Percentiles rank a stretch among this genome's conserved stretches.
phyloP scores from a whole-genome alignment of 2,797 vertebrate species.

The Micromesistius poutassou region DNA sequence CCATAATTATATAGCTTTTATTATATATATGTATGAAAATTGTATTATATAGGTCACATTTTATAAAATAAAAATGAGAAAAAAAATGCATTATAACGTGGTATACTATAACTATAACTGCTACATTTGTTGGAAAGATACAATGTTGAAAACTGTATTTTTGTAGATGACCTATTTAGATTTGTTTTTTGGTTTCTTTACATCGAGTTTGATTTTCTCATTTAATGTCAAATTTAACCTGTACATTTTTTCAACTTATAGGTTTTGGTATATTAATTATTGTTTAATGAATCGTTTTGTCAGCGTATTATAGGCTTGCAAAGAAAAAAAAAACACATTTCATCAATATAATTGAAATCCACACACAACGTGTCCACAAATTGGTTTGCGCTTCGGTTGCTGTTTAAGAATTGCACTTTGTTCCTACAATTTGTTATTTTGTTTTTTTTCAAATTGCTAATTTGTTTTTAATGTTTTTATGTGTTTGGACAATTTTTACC shows the following conservation, averaged over 20 bases:
- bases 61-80: conserved; percentile 43
- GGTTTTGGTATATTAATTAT: conserved; percentile 29
- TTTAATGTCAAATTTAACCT: conserved; percentile 40
- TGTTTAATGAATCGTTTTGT: conserved; percentile 35
- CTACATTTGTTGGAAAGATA: conserved; percentile 67
- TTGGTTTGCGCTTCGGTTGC: conserved; percentile 37
- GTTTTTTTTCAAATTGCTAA: conserved; percentile 45
- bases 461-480: conserved; percentile 45
- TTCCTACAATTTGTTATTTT: conserved; percentile 29
- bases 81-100: conserved; percentile 57
- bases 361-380: conserved; percentile 27
- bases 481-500: conserved; percentile 31
- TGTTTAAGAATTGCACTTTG: conserved; percentile 52
- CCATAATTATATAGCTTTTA: conserved; percentile 55
- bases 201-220: conserved; percentile 42
- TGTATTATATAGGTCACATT: conserved; percentile 69
- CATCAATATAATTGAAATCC: conserved; percentile 7
- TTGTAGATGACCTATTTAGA: conserved; percentile 59
- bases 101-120: conserved; percentile 61
- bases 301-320: conserved; percentile 41
- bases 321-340: conserved; percentile 19
- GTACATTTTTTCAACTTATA: conserved; percentile 17
- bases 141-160: conserved; percentile 68
- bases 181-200: conserved; percentile 44
- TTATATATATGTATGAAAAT: conserved; percentile 49